These are phyloP conservation scores for Danio aesculapii DNA, from an alignment of 2,797 vertebrate species.

Conservation along the genomic window DNA sequence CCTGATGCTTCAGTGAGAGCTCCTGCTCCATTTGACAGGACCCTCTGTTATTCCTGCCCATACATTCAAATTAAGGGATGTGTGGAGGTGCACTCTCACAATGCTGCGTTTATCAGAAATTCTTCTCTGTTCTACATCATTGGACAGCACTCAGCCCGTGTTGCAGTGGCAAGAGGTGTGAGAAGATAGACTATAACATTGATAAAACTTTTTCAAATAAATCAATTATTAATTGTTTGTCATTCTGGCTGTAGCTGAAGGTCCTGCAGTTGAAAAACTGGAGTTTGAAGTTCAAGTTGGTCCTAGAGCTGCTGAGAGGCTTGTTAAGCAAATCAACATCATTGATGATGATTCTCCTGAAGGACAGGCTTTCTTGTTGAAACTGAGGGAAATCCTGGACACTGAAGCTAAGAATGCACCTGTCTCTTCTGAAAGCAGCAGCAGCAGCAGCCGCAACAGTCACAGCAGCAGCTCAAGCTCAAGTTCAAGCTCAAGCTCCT, in stretches of 20 bases:
- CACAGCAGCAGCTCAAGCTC: slow-evolving; percentile 54
- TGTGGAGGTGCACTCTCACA: slow-evolving; percentile 71
- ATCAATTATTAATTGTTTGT: not conserved
- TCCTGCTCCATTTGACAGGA: slow-evolving; percentile 61
- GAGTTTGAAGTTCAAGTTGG: slow-evolving; percentile 81
- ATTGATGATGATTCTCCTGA: slow-evolving; percentile 59
- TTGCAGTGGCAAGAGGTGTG: slow-evolving; percentile 43
- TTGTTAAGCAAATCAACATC: slow-evolving; percentile 71
- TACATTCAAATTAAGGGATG: slow-evolving; percentile 76
- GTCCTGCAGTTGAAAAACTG: slow-evolving; percentile 77
- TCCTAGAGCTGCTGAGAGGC: slow-evolving; percentile 77
- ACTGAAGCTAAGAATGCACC: slow-evolving; percentile 58
- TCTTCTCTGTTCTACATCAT: slow-evolving; percentile 71
- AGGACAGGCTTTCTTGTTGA: slow-evolving; percentile 69
- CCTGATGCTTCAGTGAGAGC: slow-evolving; percentile 27
- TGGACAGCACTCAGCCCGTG: slow-evolving; percentile 64
- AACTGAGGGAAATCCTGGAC: slow-evolving; percentile 79
- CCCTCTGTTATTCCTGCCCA: slow-evolving; percentile 67
- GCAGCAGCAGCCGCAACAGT: not conserved
- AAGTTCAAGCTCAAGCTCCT: slow-evolving; percentile 62
- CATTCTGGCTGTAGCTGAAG: slow-evolving; percentile 69
- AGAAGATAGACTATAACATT: not conserved
- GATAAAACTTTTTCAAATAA: not conserved
- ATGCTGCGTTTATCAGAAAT: slow-evolving; percentile 71
- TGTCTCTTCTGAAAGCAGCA: slow-evolving; percentile 47